Conservation (phyloP, 1,140 invertebrate genomes). For the Drosophila aff. region DNA sequence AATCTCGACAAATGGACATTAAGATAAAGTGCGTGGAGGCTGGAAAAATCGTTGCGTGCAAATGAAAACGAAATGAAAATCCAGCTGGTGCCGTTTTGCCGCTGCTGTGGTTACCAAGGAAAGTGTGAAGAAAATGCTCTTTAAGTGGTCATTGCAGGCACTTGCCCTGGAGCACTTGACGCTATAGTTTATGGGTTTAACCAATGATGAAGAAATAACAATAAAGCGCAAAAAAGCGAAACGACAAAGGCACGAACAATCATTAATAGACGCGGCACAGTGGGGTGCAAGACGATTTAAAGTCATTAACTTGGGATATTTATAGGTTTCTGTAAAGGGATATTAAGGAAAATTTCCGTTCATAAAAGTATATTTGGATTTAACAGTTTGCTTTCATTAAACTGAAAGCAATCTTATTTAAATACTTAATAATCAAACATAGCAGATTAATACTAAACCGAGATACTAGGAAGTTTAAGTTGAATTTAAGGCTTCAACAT, state of each 20-base stretch:
- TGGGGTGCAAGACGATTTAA: constrained; percentile 10
- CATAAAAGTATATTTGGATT: not conserved
- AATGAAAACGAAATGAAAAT: constrained; percentile 58
- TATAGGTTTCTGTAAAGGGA: not conserved
- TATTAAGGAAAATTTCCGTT: not conserved
- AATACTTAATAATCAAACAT: too few species aligned
- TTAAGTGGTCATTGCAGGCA: constrained; percentile 55
- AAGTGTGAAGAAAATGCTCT: constrained; percentile 76
- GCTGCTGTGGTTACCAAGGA: constrained; percentile 66
- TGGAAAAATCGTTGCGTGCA: constrained; percentile 58
- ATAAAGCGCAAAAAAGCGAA: constrained; percentile 69
- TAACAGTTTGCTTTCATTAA: not conserved
- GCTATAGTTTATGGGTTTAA: constrained; percentile 35
- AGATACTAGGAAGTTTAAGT: too few species aligned
- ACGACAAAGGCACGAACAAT: constrained; percentile 39
- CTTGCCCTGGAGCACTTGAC: constrained; percentile 44
- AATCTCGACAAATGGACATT: constrained; percentile 74
- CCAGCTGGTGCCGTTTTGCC: constrained; percentile 45
- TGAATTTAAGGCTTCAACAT: too few species aligned
- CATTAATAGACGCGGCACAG: constrained; percentile 39
- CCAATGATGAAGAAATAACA: constrained; percentile 69
- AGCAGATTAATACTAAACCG: not conserved
- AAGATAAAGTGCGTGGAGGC: constrained; percentile 65
- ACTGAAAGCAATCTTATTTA: not conserved
- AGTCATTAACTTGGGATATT: constrained; percentile 8